phyloP scores from a whole-genome alignment of 2,113 vertebrate species.

The Zosterops lateralis region DNA sequence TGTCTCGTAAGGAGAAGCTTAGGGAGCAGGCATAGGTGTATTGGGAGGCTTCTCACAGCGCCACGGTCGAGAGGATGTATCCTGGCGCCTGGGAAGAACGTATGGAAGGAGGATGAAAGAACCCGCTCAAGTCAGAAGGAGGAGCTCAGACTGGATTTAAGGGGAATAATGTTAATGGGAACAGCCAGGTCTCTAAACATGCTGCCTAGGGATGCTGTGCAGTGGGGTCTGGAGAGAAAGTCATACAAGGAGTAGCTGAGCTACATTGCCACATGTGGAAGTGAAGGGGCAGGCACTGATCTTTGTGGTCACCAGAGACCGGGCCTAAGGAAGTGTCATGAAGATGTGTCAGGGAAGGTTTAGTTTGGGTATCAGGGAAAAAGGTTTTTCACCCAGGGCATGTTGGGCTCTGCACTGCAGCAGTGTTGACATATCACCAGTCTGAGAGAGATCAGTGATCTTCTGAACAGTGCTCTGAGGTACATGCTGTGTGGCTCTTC shows the following conservation, averaged over 20 bases:
- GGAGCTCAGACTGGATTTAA: rapidly evolving
- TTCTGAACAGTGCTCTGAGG: neutral
- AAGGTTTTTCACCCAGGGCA: neutral
- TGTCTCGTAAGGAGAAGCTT: rapidly evolving
- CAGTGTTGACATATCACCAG: neutral
- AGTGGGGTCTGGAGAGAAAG: too few species aligned
- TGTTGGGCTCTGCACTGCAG: neutral
- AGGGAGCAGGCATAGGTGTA: rapidly evolving
- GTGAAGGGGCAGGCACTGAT: neutral
- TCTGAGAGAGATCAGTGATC: neutral
- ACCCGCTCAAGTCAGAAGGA: neutral
- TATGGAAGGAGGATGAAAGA: rapidly evolving
- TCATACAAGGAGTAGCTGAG: neutral
- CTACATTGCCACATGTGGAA: rapidly evolving
- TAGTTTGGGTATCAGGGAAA: neutral
- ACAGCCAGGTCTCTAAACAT: rapidly evolving
- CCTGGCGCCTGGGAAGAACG: rapidly evolving
- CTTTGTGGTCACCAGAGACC: too few species aligned
- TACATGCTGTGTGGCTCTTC: neutral
- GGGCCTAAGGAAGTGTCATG: rapidly evolving
- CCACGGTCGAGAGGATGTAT: rapidly evolving
- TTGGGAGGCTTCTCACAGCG: rapidly evolving
- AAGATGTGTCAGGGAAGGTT: neutral
- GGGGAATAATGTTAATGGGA: rapidly evolving
- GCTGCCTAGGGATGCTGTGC: neutral